Base-by-base conservation (phyloP, 2,113 vertebrate species). In the Anseranas semipalmata region DNA sequence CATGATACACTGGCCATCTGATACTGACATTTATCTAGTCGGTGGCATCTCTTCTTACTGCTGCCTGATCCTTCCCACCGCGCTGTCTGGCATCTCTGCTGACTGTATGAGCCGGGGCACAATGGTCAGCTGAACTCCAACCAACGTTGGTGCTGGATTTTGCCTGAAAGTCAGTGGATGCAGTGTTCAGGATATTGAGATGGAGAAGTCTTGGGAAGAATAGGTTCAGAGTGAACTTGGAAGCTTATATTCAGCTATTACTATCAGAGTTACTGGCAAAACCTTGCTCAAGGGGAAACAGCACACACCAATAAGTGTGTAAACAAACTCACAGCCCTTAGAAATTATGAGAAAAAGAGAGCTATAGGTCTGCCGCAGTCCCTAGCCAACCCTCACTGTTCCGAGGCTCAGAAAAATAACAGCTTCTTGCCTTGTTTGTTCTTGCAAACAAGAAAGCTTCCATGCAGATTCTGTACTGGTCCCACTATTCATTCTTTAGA, bases 1-100 rank as follows among this genome's bases (percentile, higher is more conserved):
- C 13, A 3, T 2, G 1, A 4, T 5, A 18, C 0, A 0, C 21
- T 28, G 13, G 10, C 14, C 58, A 6, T 30, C 21, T 16, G 4
- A 37, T 8, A 30, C n/a, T 12, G 35, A 8, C 10, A 5, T 82
- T 62, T 37, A 18, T 12, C 50, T 71, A 0, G 37, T 37, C 82
- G 15, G 12, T 32, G 59, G 10, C 33, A 65, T 46, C 43, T 93
- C 32, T 28, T 78, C 55, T 62, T 48, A 12, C 58, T 62, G 14
- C 15, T 2, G 30, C 75, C 60, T 35, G n/a, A 39, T 24, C 62
- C 35, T 62, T 58, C 43, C 74, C 56, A 30, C 48, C 46, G 37
- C 37, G 35, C 68, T 53, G 3, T 12, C 4, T 7, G 35, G 28
- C 52, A 46, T 19, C 27, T 20, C 75, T 9, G n/a, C 9, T 7